These are phyloP conservation scores for Zeus faber DNA, from an alignment of 2,113 vertebrate genomes.

Conservation along the genomic window DNA sequence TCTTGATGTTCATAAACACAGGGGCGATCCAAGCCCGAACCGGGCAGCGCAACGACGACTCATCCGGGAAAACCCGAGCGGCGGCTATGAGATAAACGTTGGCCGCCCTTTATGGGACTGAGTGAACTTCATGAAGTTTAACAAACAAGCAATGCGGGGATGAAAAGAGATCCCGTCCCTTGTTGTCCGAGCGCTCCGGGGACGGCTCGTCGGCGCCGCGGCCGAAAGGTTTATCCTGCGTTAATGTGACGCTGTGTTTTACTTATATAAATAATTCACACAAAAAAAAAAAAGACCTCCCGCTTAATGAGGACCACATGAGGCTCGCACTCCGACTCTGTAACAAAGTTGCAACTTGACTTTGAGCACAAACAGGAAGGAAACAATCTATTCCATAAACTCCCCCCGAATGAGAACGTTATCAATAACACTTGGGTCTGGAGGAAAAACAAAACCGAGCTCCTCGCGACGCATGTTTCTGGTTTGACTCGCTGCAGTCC, in stretches of 20 bases:
- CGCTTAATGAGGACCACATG: constrained; percentile 51
- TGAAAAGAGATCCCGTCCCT: too few relatives aligned
- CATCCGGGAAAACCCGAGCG: constrained; percentile 37
- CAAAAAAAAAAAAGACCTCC: constrained; percentile 43
- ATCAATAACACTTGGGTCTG: constrained; percentile 65
- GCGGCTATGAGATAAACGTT: constrained; percentile 38
- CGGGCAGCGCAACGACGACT: constrained; percentile 38
- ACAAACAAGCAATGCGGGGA: too few relatives aligned
- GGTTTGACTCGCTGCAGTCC: constrained; percentile 26
- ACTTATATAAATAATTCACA: constrained; percentile 33
- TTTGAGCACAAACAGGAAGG: constrained; percentile 67
- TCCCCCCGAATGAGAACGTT: constrained; percentile 55
- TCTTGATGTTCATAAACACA: too few relatives aligned
- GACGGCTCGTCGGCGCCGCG: constrained; percentile 13
- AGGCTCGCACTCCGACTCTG: constrained; percentile 47
- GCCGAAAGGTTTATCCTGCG: not conserved
- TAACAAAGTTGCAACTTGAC: constrained; percentile 55
- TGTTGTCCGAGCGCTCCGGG: too few relatives aligned
- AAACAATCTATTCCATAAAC: constrained; percentile 66
- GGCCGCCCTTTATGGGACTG: constrained; percentile 16
- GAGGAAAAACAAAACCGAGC: constrained; percentile 41
- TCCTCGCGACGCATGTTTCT: constrained; percentile 57
- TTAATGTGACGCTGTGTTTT: constrained; percentile 46
- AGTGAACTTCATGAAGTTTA: too few relatives aligned
- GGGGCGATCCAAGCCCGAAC: too few relatives aligned